These are phyloP conservation scores for Lepidurus apus DNA, from an alignment of 1,140 invertebrate genomes.

Conservation along the genomic window DNA sequence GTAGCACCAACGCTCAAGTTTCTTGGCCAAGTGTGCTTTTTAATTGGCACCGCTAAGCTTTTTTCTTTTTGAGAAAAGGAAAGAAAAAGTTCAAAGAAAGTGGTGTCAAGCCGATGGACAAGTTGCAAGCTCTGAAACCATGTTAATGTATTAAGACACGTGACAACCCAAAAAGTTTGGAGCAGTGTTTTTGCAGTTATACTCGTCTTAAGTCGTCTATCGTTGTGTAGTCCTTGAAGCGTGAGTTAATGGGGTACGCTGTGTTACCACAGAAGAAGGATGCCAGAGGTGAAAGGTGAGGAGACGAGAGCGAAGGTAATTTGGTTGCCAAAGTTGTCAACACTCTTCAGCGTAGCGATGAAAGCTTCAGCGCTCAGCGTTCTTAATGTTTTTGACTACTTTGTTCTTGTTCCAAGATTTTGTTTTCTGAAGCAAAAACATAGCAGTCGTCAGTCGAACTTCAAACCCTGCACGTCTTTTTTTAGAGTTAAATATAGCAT, in stretches of 20 bases:
- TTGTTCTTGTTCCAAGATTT: background rate
- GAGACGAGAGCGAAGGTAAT: conserved; percentile 7
- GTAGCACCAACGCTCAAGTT: background rate
- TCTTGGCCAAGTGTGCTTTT: background rate
- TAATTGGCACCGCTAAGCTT: background rate
- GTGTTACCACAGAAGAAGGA: background rate
- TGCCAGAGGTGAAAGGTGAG: conserved; percentile 11
- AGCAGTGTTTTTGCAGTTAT: background rate
- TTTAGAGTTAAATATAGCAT: background rate
- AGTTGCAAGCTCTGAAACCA: background rate
- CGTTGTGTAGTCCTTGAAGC: background rate
- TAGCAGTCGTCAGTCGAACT: background rate
- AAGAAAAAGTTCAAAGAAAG: background rate
- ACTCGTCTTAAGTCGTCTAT: background rate
- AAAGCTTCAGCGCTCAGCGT: background rate
- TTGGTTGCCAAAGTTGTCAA: conserved; percentile 16
- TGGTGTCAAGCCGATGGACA: background rate
- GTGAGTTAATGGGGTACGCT: conserved; percentile 18
- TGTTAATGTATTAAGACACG: background rate
- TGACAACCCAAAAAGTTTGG: background rate
- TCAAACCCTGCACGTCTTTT: background rate
- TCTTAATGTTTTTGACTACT: background rate
- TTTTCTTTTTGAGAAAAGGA: background rate
- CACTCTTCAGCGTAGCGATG: background rate
- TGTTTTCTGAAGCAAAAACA: background rate